Base-by-base conservation (phyloP, 2,888 invertebrate genomes). In the Conomelus anceps region DNA sequence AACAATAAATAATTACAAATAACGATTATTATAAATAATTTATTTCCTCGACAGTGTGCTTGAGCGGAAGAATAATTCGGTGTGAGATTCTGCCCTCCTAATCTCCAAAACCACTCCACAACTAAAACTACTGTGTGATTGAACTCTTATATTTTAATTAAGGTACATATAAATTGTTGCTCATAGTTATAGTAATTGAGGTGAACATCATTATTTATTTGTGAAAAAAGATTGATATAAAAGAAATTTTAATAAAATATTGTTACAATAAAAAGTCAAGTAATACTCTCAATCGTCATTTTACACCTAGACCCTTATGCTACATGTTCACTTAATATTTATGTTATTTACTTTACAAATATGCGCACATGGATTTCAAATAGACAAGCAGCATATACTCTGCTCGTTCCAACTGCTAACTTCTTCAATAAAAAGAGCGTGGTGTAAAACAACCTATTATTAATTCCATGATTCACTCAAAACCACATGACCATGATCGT, bases 161-260 rank as follows among this genome's bases (percentile, higher is more conserved):
- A 63, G 63, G 63, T 63, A 63, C 63, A 63, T 91, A 90, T 91
- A 91, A 90, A 91, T 90, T 91, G 91, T 91, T 91, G 91, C 91
- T 91, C 91, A 91, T 91, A 91, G 91, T 90, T 89, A 90, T 91
- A 91, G 91, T 90, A 90, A 90, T 89, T 91, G 89, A 90, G 89
- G 91, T 90, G 90, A 85, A 90, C 88, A 89, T 90, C 90, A 89
- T 89, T 90, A 90, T 90, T 89, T 89, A 90, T 87, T 89, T 90
- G 90, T 90, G 90, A 90, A 91, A 89, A 91, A 89, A 89, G 88
- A 90, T 90, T 91, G 90, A 91, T 90, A 90, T 91, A 91, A 91
- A 91, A 90, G 90, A 91, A 91, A 91, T 91, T 91, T 90, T 91
- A 91, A 91, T 91, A 91, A 91, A 91, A 90, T 91, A 91, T 91